These are phyloP conservation scores for Botia almorhae DNA, from an alignment of 2,797 vertebrate species.

Conservation along the genomic window DNA sequence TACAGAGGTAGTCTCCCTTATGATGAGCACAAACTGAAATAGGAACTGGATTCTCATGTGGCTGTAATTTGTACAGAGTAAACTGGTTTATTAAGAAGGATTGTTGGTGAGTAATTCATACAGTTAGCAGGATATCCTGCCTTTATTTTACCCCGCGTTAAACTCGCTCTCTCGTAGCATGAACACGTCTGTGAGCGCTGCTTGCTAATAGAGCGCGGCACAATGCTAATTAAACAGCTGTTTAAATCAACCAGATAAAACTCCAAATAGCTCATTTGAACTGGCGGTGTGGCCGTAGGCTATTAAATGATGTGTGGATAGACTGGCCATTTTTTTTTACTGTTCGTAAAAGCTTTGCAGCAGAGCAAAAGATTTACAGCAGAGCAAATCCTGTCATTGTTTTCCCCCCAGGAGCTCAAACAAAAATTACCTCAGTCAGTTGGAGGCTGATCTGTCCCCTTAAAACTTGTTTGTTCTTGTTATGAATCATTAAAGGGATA, in stretches of 20 bases:
- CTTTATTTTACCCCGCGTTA: conserved; percentile 58
- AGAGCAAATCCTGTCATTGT: conserved; percentile 32
- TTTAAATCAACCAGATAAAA: conserved; percentile 71
- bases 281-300: neutral
- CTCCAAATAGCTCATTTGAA: conserved; percentile 45
- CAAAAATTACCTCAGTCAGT: conserved; percentile 27
- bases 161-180: conserved; percentile 1
- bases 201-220: conserved; percentile 66
- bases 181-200: conserved; percentile 16
- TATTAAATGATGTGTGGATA: conserved; percentile 7
- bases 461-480: neutral
- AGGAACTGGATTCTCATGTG: conserved; percentile 2
- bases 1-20: conserved; percentile 23
- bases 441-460: conserved; percentile 23
- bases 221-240: conserved; percentile 68
- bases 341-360: neutral
- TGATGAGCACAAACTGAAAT: conserved; percentile 1
- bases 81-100: neutral
- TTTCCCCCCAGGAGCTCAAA: conserved; percentile 20
- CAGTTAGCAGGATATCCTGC: conserved; percentile 49
- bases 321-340: neutral
- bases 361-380: conserved; percentile 16
- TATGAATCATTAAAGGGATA: neutral
- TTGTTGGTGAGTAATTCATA: neutral
- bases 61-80: conserved; percentile 3